phyloP scores from a whole-genome alignment of 2,888 invertebrate species.

The Latrodectus hesperus region DNA sequence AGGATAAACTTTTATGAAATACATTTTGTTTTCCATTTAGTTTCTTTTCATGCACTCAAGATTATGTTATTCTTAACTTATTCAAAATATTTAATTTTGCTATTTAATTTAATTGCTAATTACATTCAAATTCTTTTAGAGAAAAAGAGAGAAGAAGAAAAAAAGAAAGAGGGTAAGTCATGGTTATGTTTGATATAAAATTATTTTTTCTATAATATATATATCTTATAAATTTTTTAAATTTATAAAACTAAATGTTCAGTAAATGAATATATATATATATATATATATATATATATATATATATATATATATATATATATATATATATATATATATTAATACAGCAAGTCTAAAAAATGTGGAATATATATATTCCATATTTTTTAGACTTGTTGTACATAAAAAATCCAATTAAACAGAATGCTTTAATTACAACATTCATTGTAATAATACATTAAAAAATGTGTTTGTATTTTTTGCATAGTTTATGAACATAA shows the following conservation, averaged over 20 bases:
- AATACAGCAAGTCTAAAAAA: no score
- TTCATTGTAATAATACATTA: no score
- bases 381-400: background rate
- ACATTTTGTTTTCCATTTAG: background rate
- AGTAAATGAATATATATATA: background rate
- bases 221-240: background rate
- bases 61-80: no score
- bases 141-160: slow-evolving; percentile 46
- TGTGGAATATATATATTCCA: background rate
- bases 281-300: no score
- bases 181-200: slow-evolving; percentile 31
- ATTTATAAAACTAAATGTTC: background rate
- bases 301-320: no score
- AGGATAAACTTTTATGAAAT: background rate
- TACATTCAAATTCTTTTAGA: slow-evolving; percentile 41
- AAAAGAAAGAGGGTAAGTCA: slow-evolving; percentile 64
- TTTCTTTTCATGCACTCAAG: no score
- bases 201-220: background rate
- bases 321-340: no score
- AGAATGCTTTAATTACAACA: no score
- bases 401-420: background rate
- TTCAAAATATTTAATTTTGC: background rate
- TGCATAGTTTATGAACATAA: no score
- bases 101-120: background rate
- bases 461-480: no score